Base-by-base conservation (phyloP, 2,113 vertebrate genomes). In the Gasterosteus aculeatus region DNA sequence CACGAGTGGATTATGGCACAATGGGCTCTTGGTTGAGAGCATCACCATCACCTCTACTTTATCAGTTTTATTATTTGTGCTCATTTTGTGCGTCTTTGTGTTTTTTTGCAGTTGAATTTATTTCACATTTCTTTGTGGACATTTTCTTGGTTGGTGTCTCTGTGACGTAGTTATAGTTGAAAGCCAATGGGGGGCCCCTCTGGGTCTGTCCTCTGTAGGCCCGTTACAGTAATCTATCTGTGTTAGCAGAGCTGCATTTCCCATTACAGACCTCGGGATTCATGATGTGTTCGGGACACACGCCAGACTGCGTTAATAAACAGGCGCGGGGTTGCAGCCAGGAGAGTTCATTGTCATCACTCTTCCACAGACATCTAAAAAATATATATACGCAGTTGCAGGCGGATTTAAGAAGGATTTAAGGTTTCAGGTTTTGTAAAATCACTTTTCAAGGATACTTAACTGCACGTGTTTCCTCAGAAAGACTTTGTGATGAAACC, bases 281-380 rank as follows among this genome's bases (percentile, higher is more conserved):
- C 70, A 74, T 54, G 67, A 53, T 80, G 86, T 87, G 83, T 88
- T 77, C 76, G 73, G 74, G 77, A 85, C 82, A 62, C 35, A 68
- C 65, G 78, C 78, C 88, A 90, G 76, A 80, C 80, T 78, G 69
- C 31, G 51, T 83, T 71, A 77, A 75, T 74, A 57, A 79, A 59
- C 75, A 82, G 70, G 68, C 70, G 33, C 59, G 71, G 49, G 69
- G 39, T 53, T 69, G 42, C 54, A 70, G 81, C 72, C 69, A 87
- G 69, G 18, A 84, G 47, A 77, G 73, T 81, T 87, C 85, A 83
- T 75, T 81, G 78, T 87, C 77, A 83, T 68, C 56, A 66, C 61
- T 76, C 69, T 22, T 41, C 69, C 75, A 3, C 66, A 64, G 39
- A 51, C 73, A 62, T 72, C 58, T 77, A 59, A 82, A 49, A 19